Base-by-base conservation (phyloP, 2,888 invertebrate species). In the Taphrorychus bicolor region DNA sequence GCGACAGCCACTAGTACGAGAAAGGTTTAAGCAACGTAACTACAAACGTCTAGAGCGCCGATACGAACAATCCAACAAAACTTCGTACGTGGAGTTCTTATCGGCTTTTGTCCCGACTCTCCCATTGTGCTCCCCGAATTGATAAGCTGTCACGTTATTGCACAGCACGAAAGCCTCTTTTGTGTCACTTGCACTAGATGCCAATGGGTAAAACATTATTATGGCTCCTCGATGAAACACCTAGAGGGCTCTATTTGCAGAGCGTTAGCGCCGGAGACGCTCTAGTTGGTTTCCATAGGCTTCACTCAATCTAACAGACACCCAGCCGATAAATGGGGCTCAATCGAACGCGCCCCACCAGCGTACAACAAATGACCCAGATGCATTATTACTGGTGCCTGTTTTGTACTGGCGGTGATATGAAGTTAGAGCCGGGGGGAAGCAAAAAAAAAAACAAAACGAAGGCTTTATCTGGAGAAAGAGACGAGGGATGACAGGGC, bases 131-230 rank as follows among this genome's bases (percentile, higher is more conserved):
- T 45, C 45, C 17, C 7, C 45, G 19, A 48, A 58, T 58, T 48
- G 48, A 23, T 58, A 58, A 58, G 51, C 58, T 64, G 57, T 58
- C 58, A 57, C 51, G 51, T 40, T 57, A 48, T 64, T 51, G 21
- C 51, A 51, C 4, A 19, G 21, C n/a, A 5, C 17, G 45, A 45
- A 17, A 14, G 17, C 45, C 45, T 5, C 45, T 45, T 45, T 45
- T 45, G 45, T 45, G 16, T 2, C 45, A 45, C 2, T 2, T 45
- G 45, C 45, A 45, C 17, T 32, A 32, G 32, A 32, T 32, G 32
- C 3, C 32, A 32, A 32, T 32, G 32, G 32, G 32, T 11, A 32
- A 32, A 32, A 32, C 32, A 32, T 32, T 32, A 32, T 32, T 32
- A 32, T 32, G 7, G 11, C 32, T 9, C 9, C 32, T 24, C 48